A percentile compares a stretch with the other conserved stretches of the same genome.
Evolutionary conservation across 2,888 invertebrate genomes (phyloP).

Genomic region (Carterocephalus palaemon): DNA sequence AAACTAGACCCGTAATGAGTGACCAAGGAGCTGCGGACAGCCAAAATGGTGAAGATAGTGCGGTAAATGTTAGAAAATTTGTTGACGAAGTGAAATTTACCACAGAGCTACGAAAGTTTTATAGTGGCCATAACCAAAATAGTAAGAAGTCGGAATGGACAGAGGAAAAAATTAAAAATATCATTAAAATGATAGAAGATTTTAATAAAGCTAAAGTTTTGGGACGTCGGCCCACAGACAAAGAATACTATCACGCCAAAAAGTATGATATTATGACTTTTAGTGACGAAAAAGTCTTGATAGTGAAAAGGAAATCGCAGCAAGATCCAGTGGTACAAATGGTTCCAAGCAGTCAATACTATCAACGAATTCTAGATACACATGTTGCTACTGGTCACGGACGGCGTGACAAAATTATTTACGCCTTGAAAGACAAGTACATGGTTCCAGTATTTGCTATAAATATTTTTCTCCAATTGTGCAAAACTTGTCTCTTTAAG

Average conservation of each 20-base stretch:
- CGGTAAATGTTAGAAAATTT: constrained; percentile 19
- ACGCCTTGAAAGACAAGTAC: constrained; percentile 31
- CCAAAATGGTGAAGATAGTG: constrained; percentile 20
- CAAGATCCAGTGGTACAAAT: not conserved
- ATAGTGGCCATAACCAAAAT: constrained; percentile 9
- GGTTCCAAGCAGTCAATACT: not conserved
- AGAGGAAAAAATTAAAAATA: constrained; percentile 1
- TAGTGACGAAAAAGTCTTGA: constrained; percentile 13
- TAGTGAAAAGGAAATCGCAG: constrained; percentile 12
- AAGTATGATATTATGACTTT: constrained; percentile 17
- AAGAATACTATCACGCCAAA: constrained; percentile 14
- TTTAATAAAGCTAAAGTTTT: constrained; percentile 1
- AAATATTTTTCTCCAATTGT: constrained; percentile 31
- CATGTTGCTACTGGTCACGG: constrained; percentile 36
- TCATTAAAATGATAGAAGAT: not conserved
- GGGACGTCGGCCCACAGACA: constrained; percentile 7
- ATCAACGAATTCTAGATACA: constrained; percentile 26
- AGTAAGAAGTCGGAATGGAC: constrained; percentile 16
- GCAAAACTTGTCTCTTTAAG: constrained; percentile 32
- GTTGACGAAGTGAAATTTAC: constrained; percentile 14
- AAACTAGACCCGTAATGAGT: constrained; percentile 14
- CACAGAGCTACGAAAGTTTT: too few relatives aligned
- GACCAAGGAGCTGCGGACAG: constrained; percentile 17
- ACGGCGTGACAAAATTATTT: constrained; percentile 36
- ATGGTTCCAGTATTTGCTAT: constrained; percentile 32